Conservation (phyloP, 1,140 invertebrate species). For the Halictus rubicundus region DNA sequence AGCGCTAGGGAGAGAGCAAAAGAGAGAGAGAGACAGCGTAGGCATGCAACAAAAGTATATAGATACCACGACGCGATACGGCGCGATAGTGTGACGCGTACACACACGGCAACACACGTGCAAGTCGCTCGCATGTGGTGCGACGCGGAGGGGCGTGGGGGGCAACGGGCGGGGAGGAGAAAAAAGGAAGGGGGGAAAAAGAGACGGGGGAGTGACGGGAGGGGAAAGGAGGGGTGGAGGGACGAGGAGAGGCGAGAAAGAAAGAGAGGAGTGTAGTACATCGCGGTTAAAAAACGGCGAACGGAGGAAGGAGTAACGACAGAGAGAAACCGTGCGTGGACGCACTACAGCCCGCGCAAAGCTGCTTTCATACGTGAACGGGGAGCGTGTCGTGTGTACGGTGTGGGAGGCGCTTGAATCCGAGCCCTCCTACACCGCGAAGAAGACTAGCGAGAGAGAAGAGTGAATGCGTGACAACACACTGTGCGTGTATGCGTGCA, state of each 20-base stretch:
- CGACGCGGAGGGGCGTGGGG: neutral
- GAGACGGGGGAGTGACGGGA: neutral
- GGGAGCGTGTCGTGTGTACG: conserved; percentile 6
- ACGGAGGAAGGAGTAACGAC: neutral
- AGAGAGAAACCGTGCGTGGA: conserved; percentile 9
- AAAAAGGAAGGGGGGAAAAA: conserved; percentile 10
- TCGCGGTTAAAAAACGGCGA: neutral
- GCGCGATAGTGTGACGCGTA: conserved; percentile 8
- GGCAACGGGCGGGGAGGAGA: neutral
- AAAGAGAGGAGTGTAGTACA: neutral
- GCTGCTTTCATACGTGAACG: conserved; percentile 22
- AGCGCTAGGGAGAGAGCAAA: neutral
- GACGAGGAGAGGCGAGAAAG: no score
- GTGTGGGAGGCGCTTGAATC: conserved; percentile 49
- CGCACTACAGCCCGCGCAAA: conserved; percentile 20
- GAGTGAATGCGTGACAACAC: neutral
- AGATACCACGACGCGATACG: conserved; percentile 64
- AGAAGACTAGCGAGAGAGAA: conserved; percentile 9
- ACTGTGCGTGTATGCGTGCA: conserved; percentile 12
- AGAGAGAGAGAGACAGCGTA: conserved; percentile 52
- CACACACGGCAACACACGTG: neutral
- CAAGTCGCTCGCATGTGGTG: neutral
- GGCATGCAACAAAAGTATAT: conserved; percentile 62
- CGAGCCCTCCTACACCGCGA: conserved; percentile 44
- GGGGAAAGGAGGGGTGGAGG: no score